These are phyloP conservation scores for Heterochromis multidens DNA, from an alignment of 2,113 vertebrate genomes.

Conservation along the genomic window DNA sequence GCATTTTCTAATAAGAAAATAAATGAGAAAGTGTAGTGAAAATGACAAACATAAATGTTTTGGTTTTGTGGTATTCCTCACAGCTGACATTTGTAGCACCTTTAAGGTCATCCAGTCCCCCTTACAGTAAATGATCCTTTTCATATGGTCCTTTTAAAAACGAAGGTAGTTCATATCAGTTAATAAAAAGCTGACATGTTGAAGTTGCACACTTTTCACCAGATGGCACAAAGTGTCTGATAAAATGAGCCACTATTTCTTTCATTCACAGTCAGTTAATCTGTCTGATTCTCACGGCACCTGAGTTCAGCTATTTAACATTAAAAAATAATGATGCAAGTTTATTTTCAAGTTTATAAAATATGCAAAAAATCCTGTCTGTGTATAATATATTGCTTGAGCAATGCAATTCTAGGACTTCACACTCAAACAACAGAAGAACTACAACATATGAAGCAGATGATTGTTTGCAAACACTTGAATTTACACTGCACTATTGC, in stretches of 20 bases:
- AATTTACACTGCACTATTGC: neutral
- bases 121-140: neutral
- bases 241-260: neutral
- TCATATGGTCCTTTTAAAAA: neutral
- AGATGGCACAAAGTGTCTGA: accelerated
- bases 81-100: neutral
- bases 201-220: neutral
- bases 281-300: neutral
- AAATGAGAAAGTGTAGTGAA: neutral
- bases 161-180: neutral
- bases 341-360: neutral
- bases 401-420: neutral
- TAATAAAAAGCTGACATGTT: neutral
- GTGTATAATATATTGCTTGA: neutral
- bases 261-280: neutral
- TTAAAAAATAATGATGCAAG: neutral
- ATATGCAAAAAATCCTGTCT: neutral
- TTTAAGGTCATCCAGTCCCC: neutral
- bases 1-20: neutral
- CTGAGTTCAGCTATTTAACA: neutral
- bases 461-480: constrained; percentile 28
- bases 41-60: neutral
- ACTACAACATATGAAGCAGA: constrained; percentile 13
- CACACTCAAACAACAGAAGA: neutral
- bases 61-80: neutral